These are phyloP conservation scores for Tragelaphus buxtoni DNA, from an alignment of 2,113 vertebrate species.

Conservation along the genomic window DNA sequence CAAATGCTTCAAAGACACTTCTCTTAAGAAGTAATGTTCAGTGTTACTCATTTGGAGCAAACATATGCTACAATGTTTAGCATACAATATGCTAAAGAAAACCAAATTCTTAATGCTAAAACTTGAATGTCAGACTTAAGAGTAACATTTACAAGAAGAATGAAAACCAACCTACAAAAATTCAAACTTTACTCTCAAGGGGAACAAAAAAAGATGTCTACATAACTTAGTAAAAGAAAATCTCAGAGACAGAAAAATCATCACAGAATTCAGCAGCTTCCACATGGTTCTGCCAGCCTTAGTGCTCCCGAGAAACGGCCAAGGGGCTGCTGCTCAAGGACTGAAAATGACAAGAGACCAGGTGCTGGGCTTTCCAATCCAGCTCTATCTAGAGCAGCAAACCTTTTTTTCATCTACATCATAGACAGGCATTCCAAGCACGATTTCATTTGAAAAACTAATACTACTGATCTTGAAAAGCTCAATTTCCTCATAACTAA, in stretches of 20 bases:
- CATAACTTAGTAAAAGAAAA: constrained; percentile 12
- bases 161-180: not conserved
- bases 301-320: not conserved
- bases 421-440: not conserved
- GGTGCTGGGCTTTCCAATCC: not conserved
- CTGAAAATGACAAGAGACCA: not conserved
- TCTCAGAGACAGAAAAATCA: not conserved
- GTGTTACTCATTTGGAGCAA: not conserved
- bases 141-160: not conserved
- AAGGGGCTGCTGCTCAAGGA: not conserved
- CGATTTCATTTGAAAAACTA: not conserved
- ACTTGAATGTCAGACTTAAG: not conserved
- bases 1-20: not conserved
- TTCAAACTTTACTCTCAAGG: not conserved
- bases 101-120: not conserved
- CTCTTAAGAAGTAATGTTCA: not conserved
- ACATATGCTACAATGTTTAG: not conserved
- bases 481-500: not conserved
- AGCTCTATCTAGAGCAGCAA: not conserved
- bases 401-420: not conserved
- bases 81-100: not conserved
- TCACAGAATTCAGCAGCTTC: not conserved
- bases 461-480: not conserved
- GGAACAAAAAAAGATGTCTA: not conserved
- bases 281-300: not conserved